These are phyloP conservation scores for Excalfactoria chinensis DNA, from an alignment of 2,113 vertebrate species.

Conservation along the genomic window DNA sequence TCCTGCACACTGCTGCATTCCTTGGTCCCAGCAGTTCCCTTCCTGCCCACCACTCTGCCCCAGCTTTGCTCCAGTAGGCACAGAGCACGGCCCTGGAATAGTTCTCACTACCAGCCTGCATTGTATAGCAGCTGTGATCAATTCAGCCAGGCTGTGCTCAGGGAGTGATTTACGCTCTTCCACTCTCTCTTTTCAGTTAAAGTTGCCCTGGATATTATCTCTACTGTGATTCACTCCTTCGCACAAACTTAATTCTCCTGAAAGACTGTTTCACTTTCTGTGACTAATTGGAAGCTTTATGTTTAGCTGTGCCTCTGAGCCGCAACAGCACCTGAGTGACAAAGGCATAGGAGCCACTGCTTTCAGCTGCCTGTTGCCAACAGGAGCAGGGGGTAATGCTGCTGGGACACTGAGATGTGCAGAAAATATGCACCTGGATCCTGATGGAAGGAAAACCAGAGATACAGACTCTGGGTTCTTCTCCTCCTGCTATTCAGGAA, in stretches of 20 bases:
- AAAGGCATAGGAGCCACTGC: not conserved
- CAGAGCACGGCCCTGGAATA: not conserved
- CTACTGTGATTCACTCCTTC: slow-evolving; percentile 10
- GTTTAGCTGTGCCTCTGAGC: accelerated
- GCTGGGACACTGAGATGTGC: accelerated
- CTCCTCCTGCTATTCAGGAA: not conserved
- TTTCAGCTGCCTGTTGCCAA: not conserved
- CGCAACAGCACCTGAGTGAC: not conserved
- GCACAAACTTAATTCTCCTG: not conserved
- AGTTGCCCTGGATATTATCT: not conserved
- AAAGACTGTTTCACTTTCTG: not conserved
- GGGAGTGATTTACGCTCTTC: not conserved
- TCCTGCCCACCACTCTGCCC: not conserved
- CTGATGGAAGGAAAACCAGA: not conserved
- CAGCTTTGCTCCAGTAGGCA: not conserved
- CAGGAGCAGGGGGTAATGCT: not conserved
- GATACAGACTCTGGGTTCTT: accelerated
- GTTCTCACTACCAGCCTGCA: not conserved
- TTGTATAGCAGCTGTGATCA: accelerated
- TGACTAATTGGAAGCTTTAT: not conserved
- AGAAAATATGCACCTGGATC: not conserved
- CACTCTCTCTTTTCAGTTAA: not conserved
- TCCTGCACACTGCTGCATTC: accelerated
- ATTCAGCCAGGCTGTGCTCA: not conserved
- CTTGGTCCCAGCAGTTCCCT: not conserved